phyloP scores from a whole-genome alignment of 1,140 invertebrate genomes.

The Bombus huntii region DNA sequence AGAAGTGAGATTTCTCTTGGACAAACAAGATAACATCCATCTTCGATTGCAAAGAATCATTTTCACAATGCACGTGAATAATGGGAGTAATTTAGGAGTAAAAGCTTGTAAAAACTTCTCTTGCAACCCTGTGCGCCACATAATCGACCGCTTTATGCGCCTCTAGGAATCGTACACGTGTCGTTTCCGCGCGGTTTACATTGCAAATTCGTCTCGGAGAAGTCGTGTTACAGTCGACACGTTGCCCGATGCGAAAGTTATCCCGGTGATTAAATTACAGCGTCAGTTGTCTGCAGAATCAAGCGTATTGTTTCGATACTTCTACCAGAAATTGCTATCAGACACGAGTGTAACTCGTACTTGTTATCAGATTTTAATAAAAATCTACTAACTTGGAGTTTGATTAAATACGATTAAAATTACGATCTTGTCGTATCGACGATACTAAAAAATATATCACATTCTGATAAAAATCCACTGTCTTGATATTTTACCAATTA shows the following conservation, averaged over 20 bases:
- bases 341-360: neutral
- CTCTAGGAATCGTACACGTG: conserved; percentile 66
- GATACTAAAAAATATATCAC: too few relatives aligned
- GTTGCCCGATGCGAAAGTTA: conserved; percentile 70
- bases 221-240: conserved; percentile 68
- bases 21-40: neutral
- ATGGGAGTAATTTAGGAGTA: neutral
- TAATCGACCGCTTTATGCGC: neutral
- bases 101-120: neutral
- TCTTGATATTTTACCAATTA: too few relatives aligned
- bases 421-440: too few relatives aligned
- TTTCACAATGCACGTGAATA: too few relatives aligned
- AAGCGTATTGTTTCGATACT: conserved; percentile 28
- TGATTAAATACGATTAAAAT: too few relatives aligned
- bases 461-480: too few relatives aligned
- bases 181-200: conserved; percentile 75
- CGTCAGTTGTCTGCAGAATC: conserved; percentile 32
- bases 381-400: too few relatives aligned
- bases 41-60: neutral
- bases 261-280: conserved; percentile 76
- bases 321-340: neutral
- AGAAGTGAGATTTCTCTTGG: too few relatives aligned
- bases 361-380: too few relatives aligned
- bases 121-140: neutral
- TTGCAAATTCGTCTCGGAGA: conserved; percentile 78